Percentiles rank a stretch among this genome's conserved stretches.
phyloP scores from a whole-genome alignment of 1,140 invertebrate genomes.

The Bradysia coprophila region DNA sequence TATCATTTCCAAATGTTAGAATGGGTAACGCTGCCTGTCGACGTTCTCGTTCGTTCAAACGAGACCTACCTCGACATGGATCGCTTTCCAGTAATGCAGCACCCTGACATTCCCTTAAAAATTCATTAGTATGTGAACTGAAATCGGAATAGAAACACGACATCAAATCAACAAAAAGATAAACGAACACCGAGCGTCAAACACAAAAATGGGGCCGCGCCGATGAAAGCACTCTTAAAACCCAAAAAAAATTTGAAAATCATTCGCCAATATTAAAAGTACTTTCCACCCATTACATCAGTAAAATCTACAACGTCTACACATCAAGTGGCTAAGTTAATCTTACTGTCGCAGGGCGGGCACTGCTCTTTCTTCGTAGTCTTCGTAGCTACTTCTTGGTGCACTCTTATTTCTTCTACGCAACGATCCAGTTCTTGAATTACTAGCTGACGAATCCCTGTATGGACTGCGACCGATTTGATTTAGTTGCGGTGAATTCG shows the following conservation, averaged over 20 bases:
- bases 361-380: constrained; percentile 68
- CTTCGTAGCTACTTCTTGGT: constrained; percentile 57
- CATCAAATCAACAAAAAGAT: constrained; percentile 1
- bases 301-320: too few species aligned
- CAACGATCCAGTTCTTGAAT: constrained; percentile 37
- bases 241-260: constrained; percentile 1
- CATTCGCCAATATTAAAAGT: too few species aligned
- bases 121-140: constrained; percentile 62
- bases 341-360: constrained; percentile 65
- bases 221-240: too few species aligned
- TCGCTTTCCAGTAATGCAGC: constrained; percentile 29
- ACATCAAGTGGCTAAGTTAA: background rate
- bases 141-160: constrained; percentile 7
- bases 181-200: too few species aligned
- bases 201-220: too few species aligned
- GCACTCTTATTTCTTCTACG: constrained; percentile 56
- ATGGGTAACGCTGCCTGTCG: constrained; percentile 81
- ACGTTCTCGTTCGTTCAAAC: constrained; percentile 68
- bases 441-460: constrained; percentile 23
- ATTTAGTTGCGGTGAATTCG: constrained; percentile 15
- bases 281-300: too few species aligned
- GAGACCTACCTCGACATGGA: constrained; percentile 36
- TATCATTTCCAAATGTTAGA: constrained; percentile 70
- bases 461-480: constrained; percentile 10
- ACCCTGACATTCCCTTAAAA: constrained; percentile 47